Conservation (phyloP, 2,888 invertebrate genomes). For the Heliconius hortense region DNA sequence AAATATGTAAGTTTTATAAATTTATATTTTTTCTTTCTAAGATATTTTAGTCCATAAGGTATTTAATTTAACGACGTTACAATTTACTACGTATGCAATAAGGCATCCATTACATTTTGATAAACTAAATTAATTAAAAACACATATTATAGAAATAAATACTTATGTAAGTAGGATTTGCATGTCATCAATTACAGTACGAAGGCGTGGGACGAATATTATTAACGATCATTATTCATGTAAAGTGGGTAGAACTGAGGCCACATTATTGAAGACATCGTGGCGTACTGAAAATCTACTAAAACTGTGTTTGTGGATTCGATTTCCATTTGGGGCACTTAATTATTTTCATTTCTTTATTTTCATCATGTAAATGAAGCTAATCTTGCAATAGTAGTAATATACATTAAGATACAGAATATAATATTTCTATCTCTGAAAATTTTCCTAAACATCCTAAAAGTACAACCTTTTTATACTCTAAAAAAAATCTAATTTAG, state of each 20-base stretch:
- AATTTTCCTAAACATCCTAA: no score
- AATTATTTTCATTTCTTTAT: background rate
- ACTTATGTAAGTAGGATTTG: background rate
- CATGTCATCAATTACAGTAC: background rate
- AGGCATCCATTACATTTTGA: no score
- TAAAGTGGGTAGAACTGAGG: background rate
- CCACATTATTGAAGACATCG: background rate
- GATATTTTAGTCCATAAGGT: no score
- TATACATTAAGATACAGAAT: background rate
- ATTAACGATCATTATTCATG: background rate
- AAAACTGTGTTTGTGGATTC: background rate
- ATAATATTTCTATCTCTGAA: no score
- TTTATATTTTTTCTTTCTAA: no score
- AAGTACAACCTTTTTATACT: no score
- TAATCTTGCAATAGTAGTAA: background rate
- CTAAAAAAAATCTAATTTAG: background rate
- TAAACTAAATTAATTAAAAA: background rate
- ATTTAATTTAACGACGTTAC: no score
- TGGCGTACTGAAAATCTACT: background rate
- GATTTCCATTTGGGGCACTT: background rate
- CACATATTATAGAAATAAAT: background rate
- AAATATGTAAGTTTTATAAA: no score
- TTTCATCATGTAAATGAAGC: background rate
- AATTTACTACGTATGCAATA: no score
- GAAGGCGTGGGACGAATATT: background rate